These are phyloP conservation scores for Lasioglossum pauxillum DNA, from an alignment of 2,888 invertebrate genomes.

Conservation along the genomic window DNA sequence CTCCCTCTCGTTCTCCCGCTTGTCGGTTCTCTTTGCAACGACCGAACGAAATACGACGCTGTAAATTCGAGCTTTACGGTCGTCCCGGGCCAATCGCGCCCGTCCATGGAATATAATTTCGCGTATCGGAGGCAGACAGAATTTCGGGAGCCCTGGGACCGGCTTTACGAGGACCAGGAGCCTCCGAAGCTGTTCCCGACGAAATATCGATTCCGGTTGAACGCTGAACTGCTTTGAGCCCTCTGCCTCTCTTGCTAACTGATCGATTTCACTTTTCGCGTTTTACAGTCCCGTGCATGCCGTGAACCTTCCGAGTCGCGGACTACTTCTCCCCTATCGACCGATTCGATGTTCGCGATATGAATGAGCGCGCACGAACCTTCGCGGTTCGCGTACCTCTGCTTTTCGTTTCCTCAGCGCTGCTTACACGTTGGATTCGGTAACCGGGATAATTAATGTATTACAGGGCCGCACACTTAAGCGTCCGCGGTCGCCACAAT, in stretches of 20 bases:
- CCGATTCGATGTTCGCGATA: neutral
- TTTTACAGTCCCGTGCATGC: neutral
- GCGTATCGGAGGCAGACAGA: neutral
- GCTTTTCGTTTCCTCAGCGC: neutral
- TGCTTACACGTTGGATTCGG: neutral
- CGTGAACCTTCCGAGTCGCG: neutral
- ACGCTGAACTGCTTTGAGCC: neutral
- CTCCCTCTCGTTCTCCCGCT: neutral
- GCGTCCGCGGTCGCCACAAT: too few relatives aligned
- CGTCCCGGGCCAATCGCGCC: slow-evolving; percentile 19
- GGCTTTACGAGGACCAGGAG: neutral
- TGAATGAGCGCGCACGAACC: neutral
- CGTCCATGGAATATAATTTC: slow-evolving; percentile 35
- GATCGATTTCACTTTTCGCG: slow-evolving; percentile 12
- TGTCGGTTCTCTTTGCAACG: slow-evolving; percentile 15
- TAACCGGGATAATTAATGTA: neutral
- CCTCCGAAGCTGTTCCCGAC: slow-evolving; percentile 13
- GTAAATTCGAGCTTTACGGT: slow-evolving; percentile 54
- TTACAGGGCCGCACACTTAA: neutral
- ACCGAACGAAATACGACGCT: slow-evolving; percentile 51
- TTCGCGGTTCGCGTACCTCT: neutral
- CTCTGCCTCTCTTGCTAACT: neutral
- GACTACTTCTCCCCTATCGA: neutral
- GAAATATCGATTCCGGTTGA: slow-evolving; percentile 11
- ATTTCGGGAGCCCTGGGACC: slow-evolving; percentile 9